phyloP scores from a whole-genome alignment of 1,140 invertebrate species.

The Phocides pigmalion region DNA sequence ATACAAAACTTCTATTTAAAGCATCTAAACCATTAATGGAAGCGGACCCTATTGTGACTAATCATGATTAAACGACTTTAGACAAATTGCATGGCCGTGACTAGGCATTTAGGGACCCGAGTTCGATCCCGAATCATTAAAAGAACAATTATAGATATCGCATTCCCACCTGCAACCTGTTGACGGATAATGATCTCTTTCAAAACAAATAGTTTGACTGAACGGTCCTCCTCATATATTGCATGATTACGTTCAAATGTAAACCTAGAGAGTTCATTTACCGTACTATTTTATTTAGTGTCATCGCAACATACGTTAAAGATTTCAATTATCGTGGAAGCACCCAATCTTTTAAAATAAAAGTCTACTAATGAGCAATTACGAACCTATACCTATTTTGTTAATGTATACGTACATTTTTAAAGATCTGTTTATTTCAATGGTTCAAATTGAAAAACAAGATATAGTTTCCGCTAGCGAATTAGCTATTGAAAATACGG shows the following conservation, averaged over 20 bases:
- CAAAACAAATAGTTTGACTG: conserved; percentile 74
- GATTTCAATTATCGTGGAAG: background rate
- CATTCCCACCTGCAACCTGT: conserved; percentile 80
- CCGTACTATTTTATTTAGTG: conserved; percentile 5
- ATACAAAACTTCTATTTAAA: conserved; percentile 63
- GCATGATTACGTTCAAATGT: conserved; percentile 43
- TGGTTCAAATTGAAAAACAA: too few species aligned
- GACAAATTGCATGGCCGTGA: conserved; percentile 81
- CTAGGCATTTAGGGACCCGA: conserved; percentile 74
- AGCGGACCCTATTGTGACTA: conserved; percentile 79
- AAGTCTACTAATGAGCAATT: too few species aligned
- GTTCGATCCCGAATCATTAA: conserved; percentile 80
- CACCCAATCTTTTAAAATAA: too few species aligned
- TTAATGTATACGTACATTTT: too few species aligned
- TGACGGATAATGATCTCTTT: conserved; percentile 78
- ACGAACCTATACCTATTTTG: too few species aligned
- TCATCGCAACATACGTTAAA: conserved; percentile 3
- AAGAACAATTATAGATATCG: conserved; percentile 83
- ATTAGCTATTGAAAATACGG: conserved; percentile 27
- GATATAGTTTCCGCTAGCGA: conserved; percentile 6
- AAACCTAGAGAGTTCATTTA: conserved; percentile 30
- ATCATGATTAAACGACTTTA: conserved; percentile 83
- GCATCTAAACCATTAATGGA: conserved; percentile 72
- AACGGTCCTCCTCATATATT: conserved; percentile 38
- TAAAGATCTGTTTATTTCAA: too few species aligned